Conservation (phyloP, 2,888 invertebrate genomes). For the Cosmia pyralina region DNA sequence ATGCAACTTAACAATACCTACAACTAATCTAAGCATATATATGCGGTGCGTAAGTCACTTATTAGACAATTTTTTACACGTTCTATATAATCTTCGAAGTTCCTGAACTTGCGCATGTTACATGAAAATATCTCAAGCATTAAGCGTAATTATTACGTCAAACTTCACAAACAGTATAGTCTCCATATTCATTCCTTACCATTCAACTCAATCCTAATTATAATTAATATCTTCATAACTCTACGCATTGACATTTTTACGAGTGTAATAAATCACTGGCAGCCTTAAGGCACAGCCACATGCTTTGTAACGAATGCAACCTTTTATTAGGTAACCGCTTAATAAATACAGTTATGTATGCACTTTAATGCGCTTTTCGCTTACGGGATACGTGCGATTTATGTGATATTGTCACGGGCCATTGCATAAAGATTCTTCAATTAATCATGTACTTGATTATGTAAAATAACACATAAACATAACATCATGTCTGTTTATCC, state of each 20-base stretch:
- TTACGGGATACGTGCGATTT: constrained; percentile 26
- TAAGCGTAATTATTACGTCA: constrained; percentile 8
- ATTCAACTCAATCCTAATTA: constrained; percentile 25
- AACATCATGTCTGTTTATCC: too few species aligned
- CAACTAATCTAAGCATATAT: background rate
- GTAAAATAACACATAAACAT: background rate
- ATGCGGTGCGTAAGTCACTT: background rate
- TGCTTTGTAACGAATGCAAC: constrained; percentile 38
- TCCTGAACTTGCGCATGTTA: background rate
- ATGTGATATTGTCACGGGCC: constrained; percentile 1
- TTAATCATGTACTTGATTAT: background rate
- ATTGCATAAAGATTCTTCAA: constrained; percentile 7
- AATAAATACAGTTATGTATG: constrained; percentile 46
- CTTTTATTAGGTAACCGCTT: constrained; percentile 48
- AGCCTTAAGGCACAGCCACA: constrained; percentile 36
- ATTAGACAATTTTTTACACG: background rate
- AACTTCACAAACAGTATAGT: background rate
- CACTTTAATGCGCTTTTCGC: constrained; percentile 40
- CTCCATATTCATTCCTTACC: background rate
- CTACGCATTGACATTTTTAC: constrained; percentile 50
- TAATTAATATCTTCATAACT: constrained; percentile 45
- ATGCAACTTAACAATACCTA: background rate
- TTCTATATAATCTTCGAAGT: background rate
- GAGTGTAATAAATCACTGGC: constrained; percentile 43
- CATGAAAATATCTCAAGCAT: background rate